Evolutionary conservation across 37 sponge, comb jelly and placozoan genomes (phyloP), one percentile per base, ranked within the genome.

Genomic region (Dysidea cf. avara): DNA sequence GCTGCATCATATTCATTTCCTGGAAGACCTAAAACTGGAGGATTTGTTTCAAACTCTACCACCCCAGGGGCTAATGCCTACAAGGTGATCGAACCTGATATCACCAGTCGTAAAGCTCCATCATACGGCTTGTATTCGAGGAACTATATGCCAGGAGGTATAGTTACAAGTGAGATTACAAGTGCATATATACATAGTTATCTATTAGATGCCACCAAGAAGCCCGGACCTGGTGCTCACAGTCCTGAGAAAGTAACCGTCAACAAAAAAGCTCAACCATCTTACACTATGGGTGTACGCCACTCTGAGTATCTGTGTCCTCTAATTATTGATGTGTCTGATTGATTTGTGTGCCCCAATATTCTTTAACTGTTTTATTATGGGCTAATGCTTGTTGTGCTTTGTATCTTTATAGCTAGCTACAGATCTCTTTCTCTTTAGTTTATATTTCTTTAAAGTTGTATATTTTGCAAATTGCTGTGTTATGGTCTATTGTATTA

Each of bases 171-270:
- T n/a, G 22, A 61, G n/a, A 25, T 73, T 29, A 49, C 20, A 2
- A 30, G 11, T 24, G 20, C 26, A 22, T 24, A 14, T 47, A 64
- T 31, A 11, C 4, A 35, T 17, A 71, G 2, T 57, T 62, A 52
- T 25, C 51, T 61, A 56, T 63, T 72, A 89, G 96, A 91, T 76
- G 30, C 81, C 16, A 87, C 92, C 51, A 72, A 79, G 82, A 92
- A 87, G 74, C 96, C 96, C 20, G 96, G 96, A 2, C 96, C 96
- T 16, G 96, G 96, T 61, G 92, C 96, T 60, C 92, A 96, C 80
- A 74, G 81, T 46, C 96, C 96, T n/a, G 96, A 96, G 69, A 78
- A 71, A 29, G 83, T 80, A 0, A 86, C 30, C 24, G 56, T 82
- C 58, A 88, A 63, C 59, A 74, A 61, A 37, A 61, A 43, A 26